Evolutionary conservation across 2,113 vertebrate genomes (phyloP).

Genomic region (Chaetodon trifascialis): DNA sequence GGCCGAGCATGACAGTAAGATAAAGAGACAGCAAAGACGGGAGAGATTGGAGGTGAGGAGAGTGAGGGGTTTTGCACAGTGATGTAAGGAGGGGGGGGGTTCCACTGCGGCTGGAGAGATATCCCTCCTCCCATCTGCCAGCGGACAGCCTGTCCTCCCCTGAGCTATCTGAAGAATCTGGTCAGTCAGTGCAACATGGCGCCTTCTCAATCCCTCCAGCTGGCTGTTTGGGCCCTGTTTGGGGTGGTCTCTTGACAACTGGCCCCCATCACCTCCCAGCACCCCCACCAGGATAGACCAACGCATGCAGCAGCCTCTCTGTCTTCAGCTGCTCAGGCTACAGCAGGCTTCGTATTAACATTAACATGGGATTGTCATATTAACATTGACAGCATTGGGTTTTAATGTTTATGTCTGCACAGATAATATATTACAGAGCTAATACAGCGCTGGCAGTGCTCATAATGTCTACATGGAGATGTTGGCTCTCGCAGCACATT

Average conservation of each 20-base stretch:
- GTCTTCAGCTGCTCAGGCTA: slow-evolving; percentile 50
- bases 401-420: slow-evolving; percentile 61
- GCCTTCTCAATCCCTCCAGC: slow-evolving; percentile 82
- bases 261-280: slow-evolving; percentile 62
- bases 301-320: slow-evolving; percentile 34
- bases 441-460: slow-evolving; percentile 14
- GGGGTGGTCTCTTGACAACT: slow-evolving; percentile 83
- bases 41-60: slow-evolving; percentile 36
- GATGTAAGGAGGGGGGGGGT: slow-evolving; percentile 48
- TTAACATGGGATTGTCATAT: slow-evolving; percentile 71
- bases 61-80: slow-evolving; percentile 49
- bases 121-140: slow-evolving; percentile 73
- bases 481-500: slow-evolving; percentile 47
- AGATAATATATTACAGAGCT: slow-evolving; percentile 49
- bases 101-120: slow-evolving; percentile 55
- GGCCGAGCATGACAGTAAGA: slow-evolving; percentile 40
- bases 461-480: slow-evolving; percentile 38
- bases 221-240: slow-evolving; percentile 83
- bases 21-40: slow-evolving; percentile 46
- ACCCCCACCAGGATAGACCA: slow-evolving; percentile 50
- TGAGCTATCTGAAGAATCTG: slow-evolving; percentile 83
- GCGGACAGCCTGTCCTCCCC: slow-evolving; percentile 75
- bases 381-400: slow-evolving; percentile 59
- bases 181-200: slow-evolving; percentile 80
- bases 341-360: slow-evolving; percentile 40